Evolutionary conservation across 2,113 vertebrate genomes (phyloP).

Genomic region (Odocoileus hemionus): DNA sequence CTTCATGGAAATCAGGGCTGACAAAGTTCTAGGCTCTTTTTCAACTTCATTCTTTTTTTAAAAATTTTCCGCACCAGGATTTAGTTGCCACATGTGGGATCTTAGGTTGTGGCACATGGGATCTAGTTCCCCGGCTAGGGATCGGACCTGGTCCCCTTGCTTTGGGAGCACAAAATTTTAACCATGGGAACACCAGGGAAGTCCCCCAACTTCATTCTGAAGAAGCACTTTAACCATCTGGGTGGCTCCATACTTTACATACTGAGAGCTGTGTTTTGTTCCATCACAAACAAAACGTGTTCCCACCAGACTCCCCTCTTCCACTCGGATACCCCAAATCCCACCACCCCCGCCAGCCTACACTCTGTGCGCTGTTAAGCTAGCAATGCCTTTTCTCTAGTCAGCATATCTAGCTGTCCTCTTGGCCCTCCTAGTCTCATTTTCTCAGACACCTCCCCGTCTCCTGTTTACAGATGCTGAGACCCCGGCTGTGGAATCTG

Average conservation of each 20-base stretch:
- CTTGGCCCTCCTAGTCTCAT: neutral
- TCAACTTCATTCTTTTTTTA: neutral
- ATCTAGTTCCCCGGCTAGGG: neutral
- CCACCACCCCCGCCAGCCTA: neutral
- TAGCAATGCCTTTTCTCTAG: neutral
- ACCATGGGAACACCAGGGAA: neutral
- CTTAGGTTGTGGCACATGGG: neutral
- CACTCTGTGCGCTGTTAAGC: neutral
- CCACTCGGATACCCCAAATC: rapidly evolving
- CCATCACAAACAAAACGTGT: neutral
- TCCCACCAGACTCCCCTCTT: neutral
- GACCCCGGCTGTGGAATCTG: neutral
- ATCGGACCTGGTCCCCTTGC: neutral
- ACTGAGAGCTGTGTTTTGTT: neutral
- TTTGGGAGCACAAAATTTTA: neutral
- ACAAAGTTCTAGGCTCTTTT: neutral
- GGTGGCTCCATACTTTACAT: neutral
- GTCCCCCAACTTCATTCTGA: neutral
- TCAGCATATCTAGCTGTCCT: neutral
- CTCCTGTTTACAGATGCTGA: neutral
- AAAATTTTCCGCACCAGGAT: neutral
- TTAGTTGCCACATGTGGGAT: neutral
- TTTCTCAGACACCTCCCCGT: neutral
- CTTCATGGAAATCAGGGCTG: neutral
- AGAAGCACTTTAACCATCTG: neutral